Conservation (phyloP, 2,797 vertebrate genomes). For the Enteromius radiatus region DNA sequence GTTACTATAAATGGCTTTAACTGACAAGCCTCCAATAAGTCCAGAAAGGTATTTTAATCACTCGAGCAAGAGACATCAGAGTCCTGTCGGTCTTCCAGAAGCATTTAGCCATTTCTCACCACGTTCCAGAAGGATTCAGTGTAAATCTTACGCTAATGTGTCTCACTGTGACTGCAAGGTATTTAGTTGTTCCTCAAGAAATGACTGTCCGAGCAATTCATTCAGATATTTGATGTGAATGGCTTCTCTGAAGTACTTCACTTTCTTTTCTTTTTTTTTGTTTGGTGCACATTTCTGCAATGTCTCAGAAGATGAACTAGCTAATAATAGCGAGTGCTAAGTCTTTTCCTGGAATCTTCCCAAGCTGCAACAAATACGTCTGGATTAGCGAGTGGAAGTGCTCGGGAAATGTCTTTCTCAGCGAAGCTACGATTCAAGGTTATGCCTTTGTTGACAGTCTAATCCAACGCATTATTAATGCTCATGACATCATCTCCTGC, state of each 20-base stretch:
- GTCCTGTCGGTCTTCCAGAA: not conserved
- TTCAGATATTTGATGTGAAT: constrained; percentile 24
- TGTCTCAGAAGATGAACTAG: constrained; percentile 64
- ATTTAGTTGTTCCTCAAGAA: constrained; percentile 25
- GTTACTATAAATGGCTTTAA: constrained; percentile 59
- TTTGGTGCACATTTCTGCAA: constrained; percentile 62
- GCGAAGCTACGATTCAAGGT: constrained; percentile 55
- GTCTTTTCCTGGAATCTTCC: constrained; percentile 64
- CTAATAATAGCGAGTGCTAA: constrained; percentile 73
- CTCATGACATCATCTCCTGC: constrained; percentile 36
- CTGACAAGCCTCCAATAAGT: constrained; percentile 47
- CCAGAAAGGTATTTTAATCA: constrained; percentile 52
- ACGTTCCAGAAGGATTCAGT: not conserved
- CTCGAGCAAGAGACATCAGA: constrained; percentile 30
- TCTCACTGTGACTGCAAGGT: not conserved
- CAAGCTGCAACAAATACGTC: constrained; percentile 59
- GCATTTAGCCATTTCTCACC: constrained; percentile 14
- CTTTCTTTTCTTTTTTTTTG: not conserved
- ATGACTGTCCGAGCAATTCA: not conserved
- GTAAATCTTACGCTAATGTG: not conserved
- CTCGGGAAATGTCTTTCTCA: constrained; percentile 59
- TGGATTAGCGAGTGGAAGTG: constrained; percentile 65
- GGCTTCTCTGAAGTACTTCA: constrained; percentile 23
- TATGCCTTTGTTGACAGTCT: constrained; percentile 5
- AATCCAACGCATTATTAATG: constrained; percentile 25